These are phyloP conservation scores for Cryptoleucopteryx plumbea DNA, from an alignment of 2,113 vertebrate species.

Conservation along the genomic window DNA sequence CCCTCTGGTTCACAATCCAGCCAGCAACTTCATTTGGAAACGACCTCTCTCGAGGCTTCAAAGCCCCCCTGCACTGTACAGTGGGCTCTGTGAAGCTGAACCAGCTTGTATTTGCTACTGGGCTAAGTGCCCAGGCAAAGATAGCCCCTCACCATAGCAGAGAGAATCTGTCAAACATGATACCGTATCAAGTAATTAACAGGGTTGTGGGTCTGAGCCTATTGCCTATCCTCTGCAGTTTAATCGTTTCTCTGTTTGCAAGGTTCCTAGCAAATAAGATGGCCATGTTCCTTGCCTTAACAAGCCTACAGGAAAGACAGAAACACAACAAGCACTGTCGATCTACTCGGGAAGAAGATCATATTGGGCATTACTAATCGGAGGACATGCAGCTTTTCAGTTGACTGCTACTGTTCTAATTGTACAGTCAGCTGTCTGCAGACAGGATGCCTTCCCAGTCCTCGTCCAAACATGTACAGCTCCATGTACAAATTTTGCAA, in stretches of 20 bases:
- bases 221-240: neutral
- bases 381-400: neutral
- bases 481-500: neutral
- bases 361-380: neutral
- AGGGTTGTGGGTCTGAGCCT: neutral
- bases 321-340: neutral
- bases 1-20: neutral
- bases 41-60: neutral
- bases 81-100: neutral
- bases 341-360: neutral
- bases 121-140: neutral
- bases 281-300: neutral
- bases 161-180: neutral
- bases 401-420: neutral
- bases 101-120: constrained; percentile 4
- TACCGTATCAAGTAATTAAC: neutral
- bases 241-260: neutral
- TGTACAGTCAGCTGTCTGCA: neutral
- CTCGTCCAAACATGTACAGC: neutral
- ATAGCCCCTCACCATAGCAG: neutral
- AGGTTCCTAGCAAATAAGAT: neutral
- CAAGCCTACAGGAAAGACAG: neutral
- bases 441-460: neutral
- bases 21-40: neutral
- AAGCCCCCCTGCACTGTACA: neutral